These are phyloP conservation scores for Platynereis dumerilii DNA, from an alignment of 2,888 invertebrate genomes.

Conservation along the genomic window DNA sequence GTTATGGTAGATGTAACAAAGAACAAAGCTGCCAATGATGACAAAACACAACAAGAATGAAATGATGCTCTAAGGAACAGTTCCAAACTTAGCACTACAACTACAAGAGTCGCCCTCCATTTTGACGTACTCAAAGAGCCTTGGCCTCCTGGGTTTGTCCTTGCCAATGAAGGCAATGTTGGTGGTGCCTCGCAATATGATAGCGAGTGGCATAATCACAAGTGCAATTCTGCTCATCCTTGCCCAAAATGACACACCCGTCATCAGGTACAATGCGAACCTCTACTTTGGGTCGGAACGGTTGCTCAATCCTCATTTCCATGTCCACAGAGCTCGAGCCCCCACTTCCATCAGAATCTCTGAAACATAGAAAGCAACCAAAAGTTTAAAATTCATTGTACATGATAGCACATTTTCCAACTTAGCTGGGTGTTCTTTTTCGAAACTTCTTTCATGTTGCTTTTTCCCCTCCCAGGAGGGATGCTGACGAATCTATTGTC, in stretches of 20 bases:
- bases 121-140: background rate
- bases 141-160: background rate
- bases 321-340: background rate
- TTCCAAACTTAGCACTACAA: background rate
- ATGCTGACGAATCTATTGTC: no score
- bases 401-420: no score
- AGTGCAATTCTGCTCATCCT: conserved; percentile 1
- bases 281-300: background rate
- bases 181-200: background rate
- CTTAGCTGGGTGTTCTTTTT: no score
- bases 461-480: no score
- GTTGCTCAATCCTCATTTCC: conserved; percentile 2
- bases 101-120: background rate
- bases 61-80: background rate
- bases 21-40: conserved; percentile 7
- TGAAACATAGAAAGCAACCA: no score
- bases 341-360: no score
- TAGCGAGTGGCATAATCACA: conserved; percentile 10
- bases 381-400: no score
- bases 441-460: no score
- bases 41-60: background rate
- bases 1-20: background rate
- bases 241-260: conserved; percentile 6
- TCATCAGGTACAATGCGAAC: background rate
- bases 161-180: background rate